Evolutionary conservation across 2,888 invertebrate species (phyloP).

Genomic region (Phlogophora meticulosa): DNA sequence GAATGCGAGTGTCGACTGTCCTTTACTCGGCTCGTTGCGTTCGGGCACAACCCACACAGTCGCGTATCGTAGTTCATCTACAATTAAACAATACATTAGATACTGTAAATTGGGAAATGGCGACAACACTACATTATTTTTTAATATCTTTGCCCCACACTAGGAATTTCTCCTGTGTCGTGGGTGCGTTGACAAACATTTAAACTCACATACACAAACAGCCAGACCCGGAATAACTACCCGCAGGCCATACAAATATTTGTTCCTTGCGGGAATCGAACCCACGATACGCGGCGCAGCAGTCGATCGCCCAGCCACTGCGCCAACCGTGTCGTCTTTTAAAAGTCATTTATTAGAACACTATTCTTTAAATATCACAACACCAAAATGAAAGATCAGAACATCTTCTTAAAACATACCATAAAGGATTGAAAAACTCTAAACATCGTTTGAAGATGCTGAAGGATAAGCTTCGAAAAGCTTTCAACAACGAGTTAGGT

Average conservation of each 20-base stretch:
- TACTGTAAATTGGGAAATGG: conserved; percentile 54
- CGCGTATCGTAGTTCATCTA: conserved; percentile 91
- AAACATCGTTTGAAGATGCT: not conserved
- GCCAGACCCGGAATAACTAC: too few relatives aligned
- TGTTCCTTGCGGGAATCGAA: too few relatives aligned
- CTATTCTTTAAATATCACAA: conserved; percentile 41
- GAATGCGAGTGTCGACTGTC: conserved; percentile 72
- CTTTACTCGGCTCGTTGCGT: conserved; percentile 79
- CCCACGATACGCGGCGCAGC: too few relatives aligned
- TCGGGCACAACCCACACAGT: conserved; percentile 84
- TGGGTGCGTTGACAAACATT: too few relatives aligned
- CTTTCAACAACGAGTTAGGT: not conserved
- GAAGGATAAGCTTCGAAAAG: not conserved
- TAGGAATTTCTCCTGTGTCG: too few relatives aligned
- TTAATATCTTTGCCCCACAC: too few relatives aligned
- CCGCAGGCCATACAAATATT: too few relatives aligned
- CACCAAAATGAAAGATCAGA: conserved; percentile 35
- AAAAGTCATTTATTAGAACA: conserved; percentile 44
- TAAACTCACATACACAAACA: too few relatives aligned
- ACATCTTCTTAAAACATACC: conserved; percentile 22
- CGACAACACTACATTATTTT: conserved; percentile 50
- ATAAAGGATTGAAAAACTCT: conserved; percentile 21
- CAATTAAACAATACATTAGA: conserved; percentile 79
- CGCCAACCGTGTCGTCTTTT: too few relatives aligned
- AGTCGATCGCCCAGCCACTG: too few relatives aligned